Evolutionary conservation across 37 sponge, comb jelly and placozoan species (phyloP).

Genomic region (Petrosia ficiformis): DNA sequence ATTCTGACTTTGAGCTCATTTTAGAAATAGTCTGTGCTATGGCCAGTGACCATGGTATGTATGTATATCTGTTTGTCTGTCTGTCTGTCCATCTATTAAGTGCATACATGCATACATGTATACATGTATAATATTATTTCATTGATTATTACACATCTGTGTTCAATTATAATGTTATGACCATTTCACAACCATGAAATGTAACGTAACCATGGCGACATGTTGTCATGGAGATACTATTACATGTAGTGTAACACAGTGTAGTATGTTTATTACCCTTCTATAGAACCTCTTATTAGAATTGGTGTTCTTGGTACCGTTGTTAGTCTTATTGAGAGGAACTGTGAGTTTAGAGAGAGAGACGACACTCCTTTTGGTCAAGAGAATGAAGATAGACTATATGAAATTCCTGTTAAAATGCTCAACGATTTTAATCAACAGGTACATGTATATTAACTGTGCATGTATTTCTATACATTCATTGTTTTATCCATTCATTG

Average conservation of each 20-base stretch:
- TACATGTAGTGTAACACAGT: background rate
- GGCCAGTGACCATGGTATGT: constrained; percentile 49
- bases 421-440: constrained; percentile 57
- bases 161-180: constrained; percentile 3
- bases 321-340: constrained; percentile 6
- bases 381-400: constrained; percentile 54
- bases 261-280: background rate
- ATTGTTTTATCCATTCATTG: no score
- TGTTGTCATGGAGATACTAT: no score
- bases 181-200: no score
- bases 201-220: no score
- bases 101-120: background rate
- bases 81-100: background rate
- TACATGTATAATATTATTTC: constrained; percentile 5
- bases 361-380: background rate
- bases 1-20: constrained; percentile 34
- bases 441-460: constrained; percentile 18
- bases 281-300: constrained; percentile 46
- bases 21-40: constrained; percentile 34
- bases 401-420: constrained; percentile 41
- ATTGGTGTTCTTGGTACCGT: constrained; percentile 37
- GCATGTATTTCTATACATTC: no score
- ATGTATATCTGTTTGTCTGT: no score
- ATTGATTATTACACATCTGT: background rate
- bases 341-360: constrained; percentile 1